Evolutionary conservation across 2,888 invertebrate genomes (phyloP).

Genomic region (Arenicola marina): DNA sequence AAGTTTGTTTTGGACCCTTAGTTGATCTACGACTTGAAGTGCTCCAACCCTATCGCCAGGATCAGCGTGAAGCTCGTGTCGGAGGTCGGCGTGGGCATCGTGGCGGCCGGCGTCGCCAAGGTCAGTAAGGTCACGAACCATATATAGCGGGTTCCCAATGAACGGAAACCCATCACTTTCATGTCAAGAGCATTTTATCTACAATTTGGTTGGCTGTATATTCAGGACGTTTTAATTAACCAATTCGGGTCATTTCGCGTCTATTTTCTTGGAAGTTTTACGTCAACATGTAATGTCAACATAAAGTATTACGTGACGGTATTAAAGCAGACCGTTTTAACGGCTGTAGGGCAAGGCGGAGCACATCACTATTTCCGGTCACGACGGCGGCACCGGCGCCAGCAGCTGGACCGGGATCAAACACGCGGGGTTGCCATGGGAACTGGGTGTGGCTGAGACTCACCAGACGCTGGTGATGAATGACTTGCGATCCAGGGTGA

Average conservation of each 20-base stretch:
- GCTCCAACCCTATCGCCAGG: conserved; percentile 91
- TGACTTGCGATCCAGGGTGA: conserved; percentile 87
- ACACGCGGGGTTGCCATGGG: conserved; percentile 96
- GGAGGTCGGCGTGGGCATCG: conserved; percentile 97
- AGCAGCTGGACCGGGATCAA: conserved; percentile 99
- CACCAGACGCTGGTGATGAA: conserved; percentile 95
- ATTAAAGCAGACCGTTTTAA: neutral
- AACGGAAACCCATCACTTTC: too few species aligned
- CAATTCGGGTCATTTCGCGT: too few species aligned
- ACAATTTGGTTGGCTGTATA: too few species aligned
- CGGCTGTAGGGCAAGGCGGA: conserved; percentile 91
- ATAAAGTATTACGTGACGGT: neutral
- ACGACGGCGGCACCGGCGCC: conserved; percentile 99
- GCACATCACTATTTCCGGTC: conserved; percentile 97
- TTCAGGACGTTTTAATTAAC: too few species aligned
- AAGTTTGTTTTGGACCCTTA: too few species aligned
- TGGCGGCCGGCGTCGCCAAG: conserved; percentile 98
- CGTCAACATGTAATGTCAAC: too few species aligned
- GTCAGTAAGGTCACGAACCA: too few species aligned
- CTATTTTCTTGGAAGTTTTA: too few species aligned
- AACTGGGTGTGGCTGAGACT: conserved; percentile 96
- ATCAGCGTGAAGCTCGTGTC: conserved; percentile 98
- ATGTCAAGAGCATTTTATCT: too few species aligned
- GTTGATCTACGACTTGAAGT: conserved; percentile 97
- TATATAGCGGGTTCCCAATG: too few species aligned